Evolutionary conservation across 2,888 invertebrate genomes (phyloP).

Genomic region (Crioceris asparagi): DNA sequence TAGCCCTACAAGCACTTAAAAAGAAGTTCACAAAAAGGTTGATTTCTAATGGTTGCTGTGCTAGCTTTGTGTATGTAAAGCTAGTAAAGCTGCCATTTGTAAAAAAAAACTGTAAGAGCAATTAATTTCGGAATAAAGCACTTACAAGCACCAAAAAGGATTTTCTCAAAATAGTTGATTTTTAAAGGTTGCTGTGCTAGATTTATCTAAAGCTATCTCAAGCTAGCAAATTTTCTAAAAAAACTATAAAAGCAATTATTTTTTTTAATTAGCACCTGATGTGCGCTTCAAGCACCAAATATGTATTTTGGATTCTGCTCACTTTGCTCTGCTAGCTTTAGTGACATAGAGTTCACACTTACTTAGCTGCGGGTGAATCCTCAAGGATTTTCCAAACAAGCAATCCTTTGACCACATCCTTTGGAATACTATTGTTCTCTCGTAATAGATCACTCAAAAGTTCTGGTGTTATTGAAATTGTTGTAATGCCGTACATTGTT

Average conservation of each 20-base stretch:
- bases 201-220: neutral
- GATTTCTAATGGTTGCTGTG: too few species aligned
- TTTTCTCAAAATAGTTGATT: too few species aligned
- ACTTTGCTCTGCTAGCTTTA: neutral
- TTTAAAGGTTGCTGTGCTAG: too few species aligned
- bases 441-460: slow-evolving; percentile 61
- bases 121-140: too few species aligned
- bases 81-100: too few species aligned
- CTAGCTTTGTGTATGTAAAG: too few species aligned
- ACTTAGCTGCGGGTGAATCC: slow-evolving; percentile 81
- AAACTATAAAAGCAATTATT: too few species aligned
- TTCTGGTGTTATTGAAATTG: slow-evolving; percentile 72
- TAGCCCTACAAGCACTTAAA: too few species aligned
- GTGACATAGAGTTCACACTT: too few species aligned
- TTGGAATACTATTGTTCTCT: slow-evolving; percentile 54
- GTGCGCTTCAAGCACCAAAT: neutral
- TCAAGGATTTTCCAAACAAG: slow-evolving; percentile 79
- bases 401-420: slow-evolving; percentile 63
- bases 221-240: neutral
- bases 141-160: neutral
- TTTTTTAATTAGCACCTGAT: too few species aligned
- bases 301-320: neutral
- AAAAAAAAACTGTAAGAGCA: too few species aligned
- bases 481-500: slow-evolving; percentile 50
- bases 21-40: too few species aligned